phyloP scores from a whole-genome alignment of 2,797 vertebrate species.

The Holocentrus rufus region DNA sequence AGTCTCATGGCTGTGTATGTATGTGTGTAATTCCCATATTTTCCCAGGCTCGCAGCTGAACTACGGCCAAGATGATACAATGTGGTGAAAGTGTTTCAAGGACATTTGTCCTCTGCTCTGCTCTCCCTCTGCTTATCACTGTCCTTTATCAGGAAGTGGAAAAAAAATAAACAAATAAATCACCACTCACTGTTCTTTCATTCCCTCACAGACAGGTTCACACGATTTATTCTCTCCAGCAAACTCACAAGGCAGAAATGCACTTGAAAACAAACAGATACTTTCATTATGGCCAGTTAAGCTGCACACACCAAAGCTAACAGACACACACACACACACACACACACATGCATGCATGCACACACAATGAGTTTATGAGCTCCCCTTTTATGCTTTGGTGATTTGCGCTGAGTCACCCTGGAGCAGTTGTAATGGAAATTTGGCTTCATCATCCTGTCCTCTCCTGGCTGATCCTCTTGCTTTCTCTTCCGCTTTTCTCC shows the following conservation, averaged over 20 bases:
- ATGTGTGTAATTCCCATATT: background rate
- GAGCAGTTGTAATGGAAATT: background rate
- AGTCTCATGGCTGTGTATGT: constrained; percentile 5
- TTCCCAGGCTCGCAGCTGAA: constrained; percentile 7
- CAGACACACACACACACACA: background rate
- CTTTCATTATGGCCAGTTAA: background rate
- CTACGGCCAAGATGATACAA: constrained; percentile 16
- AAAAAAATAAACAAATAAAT: background rate
- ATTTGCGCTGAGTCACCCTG: constrained; percentile 15
- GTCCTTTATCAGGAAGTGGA: constrained; percentile 31
- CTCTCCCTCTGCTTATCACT: background rate
- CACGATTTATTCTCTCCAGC: background rate
- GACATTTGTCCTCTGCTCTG: constrained; percentile 13
- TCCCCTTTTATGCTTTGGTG: background rate
- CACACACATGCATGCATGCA: background rate
- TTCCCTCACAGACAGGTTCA: background rate
- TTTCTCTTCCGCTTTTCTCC: background rate
- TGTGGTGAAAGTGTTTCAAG: constrained; percentile 15
- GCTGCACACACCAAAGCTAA: background rate
- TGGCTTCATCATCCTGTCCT: background rate
- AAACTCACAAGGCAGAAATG: background rate
- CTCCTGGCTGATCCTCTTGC: background rate
- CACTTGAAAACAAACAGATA: background rate
- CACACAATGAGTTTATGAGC: background rate
- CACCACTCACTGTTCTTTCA: background rate